Conservation (phyloP, 2,797 vertebrate species). For the Delichon dasypus region DNA sequence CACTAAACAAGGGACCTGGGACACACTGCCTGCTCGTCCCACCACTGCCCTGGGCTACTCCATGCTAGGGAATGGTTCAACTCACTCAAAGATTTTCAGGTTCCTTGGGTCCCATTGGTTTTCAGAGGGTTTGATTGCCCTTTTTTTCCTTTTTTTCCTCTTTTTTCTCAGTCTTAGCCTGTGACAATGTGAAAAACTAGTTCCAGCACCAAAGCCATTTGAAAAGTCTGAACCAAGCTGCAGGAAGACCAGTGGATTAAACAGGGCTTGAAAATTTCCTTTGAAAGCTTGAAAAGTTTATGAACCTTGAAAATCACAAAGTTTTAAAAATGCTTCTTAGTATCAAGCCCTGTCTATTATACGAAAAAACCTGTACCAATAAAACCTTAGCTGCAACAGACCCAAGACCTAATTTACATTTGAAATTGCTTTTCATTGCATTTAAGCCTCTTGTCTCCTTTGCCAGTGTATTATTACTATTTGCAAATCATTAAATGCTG, state of each 20-base stretch:
- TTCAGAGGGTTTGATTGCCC: not conserved
- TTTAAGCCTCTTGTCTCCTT: conserved; percentile 25
- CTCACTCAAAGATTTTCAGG: not conserved
- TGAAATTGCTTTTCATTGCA: not conserved
- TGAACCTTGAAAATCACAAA: not conserved
- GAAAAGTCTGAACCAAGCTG: not conserved
- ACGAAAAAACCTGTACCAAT: not conserved
- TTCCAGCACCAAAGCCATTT: not conserved
- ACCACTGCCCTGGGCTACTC: not conserved
- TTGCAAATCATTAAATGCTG: conserved; percentile 29
- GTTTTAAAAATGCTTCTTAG: not conserved
- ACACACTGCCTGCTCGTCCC: not conserved
- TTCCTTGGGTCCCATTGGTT: not conserved
- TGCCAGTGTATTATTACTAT: conserved; percentile 1
- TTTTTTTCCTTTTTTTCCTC: not conserved
- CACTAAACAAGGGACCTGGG: not conserved
- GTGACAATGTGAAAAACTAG: not conserved
- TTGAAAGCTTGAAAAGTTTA: not conserved
- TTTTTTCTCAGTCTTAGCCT: not conserved
- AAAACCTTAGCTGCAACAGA: not conserved
- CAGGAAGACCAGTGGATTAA: not conserved
- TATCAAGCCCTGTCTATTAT: not conserved
- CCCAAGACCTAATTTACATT: not conserved
- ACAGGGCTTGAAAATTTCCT: not conserved
- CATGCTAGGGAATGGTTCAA: not conserved